Evolutionary conservation across 2,888 invertebrate species (phyloP).

Genomic region (Acrobasis repandana): DNA sequence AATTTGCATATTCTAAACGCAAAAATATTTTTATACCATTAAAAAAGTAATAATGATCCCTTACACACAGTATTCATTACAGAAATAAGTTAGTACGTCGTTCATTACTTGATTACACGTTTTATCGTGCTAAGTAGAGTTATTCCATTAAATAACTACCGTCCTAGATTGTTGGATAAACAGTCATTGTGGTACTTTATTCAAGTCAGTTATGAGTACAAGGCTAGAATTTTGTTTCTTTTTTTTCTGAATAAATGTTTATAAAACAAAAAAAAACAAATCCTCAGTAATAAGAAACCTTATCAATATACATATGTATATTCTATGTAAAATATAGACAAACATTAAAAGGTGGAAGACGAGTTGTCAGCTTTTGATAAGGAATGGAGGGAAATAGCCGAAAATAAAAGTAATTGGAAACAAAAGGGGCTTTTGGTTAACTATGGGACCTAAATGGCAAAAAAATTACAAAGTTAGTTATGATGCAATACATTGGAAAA

Average conservation of each 20-base stretch:
- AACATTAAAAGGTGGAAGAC: no score
- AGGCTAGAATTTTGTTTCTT: background rate
- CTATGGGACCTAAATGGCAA: no score
- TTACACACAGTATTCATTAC: background rate
- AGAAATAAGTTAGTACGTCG: background rate
- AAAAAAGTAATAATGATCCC: background rate
- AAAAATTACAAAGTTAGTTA: no score
- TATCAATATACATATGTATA: no score
- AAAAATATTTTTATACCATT: background rate
- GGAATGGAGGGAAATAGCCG: no score
- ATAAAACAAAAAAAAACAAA: background rate
- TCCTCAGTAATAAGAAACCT: no score
- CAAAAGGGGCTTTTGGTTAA: no score
- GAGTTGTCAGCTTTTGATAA: no score
- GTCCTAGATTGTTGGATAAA: slow-evolving; percentile 8
- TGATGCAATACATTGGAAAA: no score
- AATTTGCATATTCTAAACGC: no score
- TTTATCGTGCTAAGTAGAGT: slow-evolving; percentile 9
- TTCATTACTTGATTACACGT: slow-evolving; percentile 14
- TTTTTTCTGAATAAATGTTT: background rate
- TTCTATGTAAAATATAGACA: no score
- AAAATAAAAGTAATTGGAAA: no score
- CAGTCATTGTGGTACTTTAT: background rate
- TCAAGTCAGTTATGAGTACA: background rate
- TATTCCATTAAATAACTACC: slow-evolving; percentile 14